Evolutionary conservation across 2,797 vertebrate species (phyloP).

Genomic region (Allobates femoralis): DNA sequence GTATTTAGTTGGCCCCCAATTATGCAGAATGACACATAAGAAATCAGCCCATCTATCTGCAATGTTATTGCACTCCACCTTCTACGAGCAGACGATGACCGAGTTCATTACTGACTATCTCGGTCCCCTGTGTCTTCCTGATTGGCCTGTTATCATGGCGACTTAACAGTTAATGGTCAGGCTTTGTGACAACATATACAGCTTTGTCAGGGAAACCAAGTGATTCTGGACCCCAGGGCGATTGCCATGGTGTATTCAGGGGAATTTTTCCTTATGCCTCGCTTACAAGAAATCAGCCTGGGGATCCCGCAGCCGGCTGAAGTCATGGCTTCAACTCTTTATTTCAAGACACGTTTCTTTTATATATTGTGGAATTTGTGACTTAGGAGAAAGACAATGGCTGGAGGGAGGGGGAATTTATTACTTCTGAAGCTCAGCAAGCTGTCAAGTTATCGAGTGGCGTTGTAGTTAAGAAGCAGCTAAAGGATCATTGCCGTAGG

Average conservation of each 20-base stretch:
- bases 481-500: too few species aligned
- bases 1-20: not conserved
- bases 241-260: constrained; percentile 8
- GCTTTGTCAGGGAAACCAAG: not conserved
- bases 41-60: not conserved
- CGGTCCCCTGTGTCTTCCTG: not conserved
- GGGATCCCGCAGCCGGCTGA: not conserved
- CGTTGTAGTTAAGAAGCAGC: too few species aligned
- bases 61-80: not conserved
- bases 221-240: not conserved
- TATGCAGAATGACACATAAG: not conserved
- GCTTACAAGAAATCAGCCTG: not conserved
- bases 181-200: not conserved
- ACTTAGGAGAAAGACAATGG: not conserved
- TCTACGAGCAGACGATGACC: not conserved
- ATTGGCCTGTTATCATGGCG: not conserved
- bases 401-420: not conserved
- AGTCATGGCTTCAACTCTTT: not conserved
- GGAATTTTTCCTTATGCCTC: not conserved
- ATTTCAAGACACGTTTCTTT: not conserved
- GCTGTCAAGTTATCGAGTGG: too few species aligned
- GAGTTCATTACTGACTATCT: not conserved
- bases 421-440: too few species aligned
- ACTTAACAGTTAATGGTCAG: not conserved
- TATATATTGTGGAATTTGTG: not conserved